A percentile compares a stretch with the other conserved stretches of the same genome.
These are phyloP conservation scores for Lomographa bimaculata DNA, from an alignment of 2,888 invertebrate species.

Conservation along the genomic window DNA sequence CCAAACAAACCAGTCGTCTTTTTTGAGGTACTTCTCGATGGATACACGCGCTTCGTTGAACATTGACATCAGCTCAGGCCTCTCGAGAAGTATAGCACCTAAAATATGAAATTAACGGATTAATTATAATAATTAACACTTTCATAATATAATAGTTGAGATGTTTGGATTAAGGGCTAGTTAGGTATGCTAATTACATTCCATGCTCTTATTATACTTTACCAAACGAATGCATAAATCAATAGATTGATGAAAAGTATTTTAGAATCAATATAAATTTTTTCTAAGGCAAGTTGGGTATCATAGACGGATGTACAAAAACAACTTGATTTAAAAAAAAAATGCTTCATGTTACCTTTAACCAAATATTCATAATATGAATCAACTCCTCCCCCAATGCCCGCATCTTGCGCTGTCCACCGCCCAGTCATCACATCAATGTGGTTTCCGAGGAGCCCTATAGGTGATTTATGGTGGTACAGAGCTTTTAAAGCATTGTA, in stretches of 20 bases:
- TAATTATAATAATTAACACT: too few species aligned
- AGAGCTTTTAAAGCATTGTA: slow-evolving; percentile 95
- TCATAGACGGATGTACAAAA: too few species aligned
- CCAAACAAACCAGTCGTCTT: slow-evolving; percentile 99
- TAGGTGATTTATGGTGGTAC: slow-evolving; percentile 92
- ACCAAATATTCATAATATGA: slow-evolving; percentile 99
- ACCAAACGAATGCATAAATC: too few species aligned
- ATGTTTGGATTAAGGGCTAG: too few species aligned
- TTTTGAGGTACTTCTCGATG: slow-evolving; percentile 93
- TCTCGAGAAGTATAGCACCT: slow-evolving; percentile 93
- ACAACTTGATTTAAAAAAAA: too few species aligned
- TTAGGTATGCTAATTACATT: too few species aligned
- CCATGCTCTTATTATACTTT: too few species aligned
- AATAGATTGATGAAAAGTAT: too few species aligned
- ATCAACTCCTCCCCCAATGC: slow-evolving; percentile 97
- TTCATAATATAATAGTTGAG: too few species aligned
- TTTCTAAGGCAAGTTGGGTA: too few species aligned
- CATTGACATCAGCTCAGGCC: slow-evolving; percentile 95
- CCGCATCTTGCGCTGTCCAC: slow-evolving; percentile 99
- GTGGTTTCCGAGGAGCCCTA: slow-evolving; percentile 98
- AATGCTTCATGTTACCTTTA: too few species aligned
- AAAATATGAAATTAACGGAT: slow-evolving; percentile 20
- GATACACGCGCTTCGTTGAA: slow-evolving; percentile 91
- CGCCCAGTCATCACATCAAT: slow-evolving; percentile 96
- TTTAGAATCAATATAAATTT: too few species aligned